Evolutionary conservation across 92 coral and sea anemone species (phyloP).

Genomic region (Phenganax stokvisi): DNA sequence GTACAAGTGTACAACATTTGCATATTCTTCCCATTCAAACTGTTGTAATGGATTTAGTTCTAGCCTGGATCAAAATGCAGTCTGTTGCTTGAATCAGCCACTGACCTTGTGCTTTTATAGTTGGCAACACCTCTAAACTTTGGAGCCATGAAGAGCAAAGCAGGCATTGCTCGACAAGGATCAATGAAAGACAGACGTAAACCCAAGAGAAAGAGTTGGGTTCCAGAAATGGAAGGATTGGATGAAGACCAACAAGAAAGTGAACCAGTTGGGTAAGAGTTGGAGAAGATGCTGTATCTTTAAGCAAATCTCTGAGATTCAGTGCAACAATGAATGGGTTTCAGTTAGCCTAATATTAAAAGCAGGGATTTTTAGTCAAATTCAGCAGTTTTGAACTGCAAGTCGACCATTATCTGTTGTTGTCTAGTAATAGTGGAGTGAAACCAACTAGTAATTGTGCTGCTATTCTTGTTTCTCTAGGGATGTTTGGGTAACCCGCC

Average conservation of each 20-base stretch:
- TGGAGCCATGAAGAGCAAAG: constrained; percentile 74
- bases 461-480: constrained; percentile 43
- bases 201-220: constrained; percentile 73
- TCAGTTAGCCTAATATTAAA: not conserved
- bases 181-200: constrained; percentile 78
- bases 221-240: constrained; percentile 31
- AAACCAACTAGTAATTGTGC: constrained; percentile 24
- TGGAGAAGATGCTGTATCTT: too few relatives aligned
- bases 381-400: not conserved
- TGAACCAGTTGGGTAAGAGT: constrained; percentile 42
- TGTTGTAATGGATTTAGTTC: not conserved
- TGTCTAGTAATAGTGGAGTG: not conserved
- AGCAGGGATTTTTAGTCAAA: not conserved
- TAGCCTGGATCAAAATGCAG: not conserved
- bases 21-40: too few relatives aligned
- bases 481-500: constrained; percentile 38
- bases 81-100: not conserved
- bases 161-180: constrained; percentile 58
- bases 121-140: constrained; percentile 57
- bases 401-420: not conserved
- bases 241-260: constrained; percentile 52
- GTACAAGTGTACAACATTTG: too few relatives aligned
- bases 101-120: constrained; percentile 29
- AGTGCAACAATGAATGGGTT: not conserved
- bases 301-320: too few relatives aligned